phyloP scores from a whole-genome alignment of 2,888 invertebrate genomes.

The Patella depressa region DNA sequence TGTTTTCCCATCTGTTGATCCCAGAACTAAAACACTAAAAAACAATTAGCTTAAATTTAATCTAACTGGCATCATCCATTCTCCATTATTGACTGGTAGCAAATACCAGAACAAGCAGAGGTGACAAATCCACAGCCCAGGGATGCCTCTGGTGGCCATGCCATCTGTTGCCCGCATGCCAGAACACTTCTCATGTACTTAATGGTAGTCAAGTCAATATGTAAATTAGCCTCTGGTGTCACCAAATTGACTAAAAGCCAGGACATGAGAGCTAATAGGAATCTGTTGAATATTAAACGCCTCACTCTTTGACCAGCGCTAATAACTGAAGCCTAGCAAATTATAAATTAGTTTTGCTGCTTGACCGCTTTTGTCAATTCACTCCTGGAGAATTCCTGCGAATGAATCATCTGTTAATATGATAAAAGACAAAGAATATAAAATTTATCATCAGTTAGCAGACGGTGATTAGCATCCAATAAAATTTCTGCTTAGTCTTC shows the following conservation, averaged over 20 bases:
- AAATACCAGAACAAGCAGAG: background rate
- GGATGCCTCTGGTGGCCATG: background rate
- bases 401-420: slow-evolving; percentile 3
- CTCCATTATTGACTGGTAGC: background rate
- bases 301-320: background rate
- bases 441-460: slow-evolving; percentile 2
- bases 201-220: background rate
- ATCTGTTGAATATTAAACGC: slow-evolving; percentile 11
- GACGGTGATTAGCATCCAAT: too few species aligned
- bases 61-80: background rate
- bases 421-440: slow-evolving; percentile 1
- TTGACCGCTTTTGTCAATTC: slow-evolving; percentile 5
- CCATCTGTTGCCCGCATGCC: slow-evolving; percentile 19
- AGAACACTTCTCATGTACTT: slow-evolving; percentile 7
- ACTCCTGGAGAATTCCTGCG: background rate
- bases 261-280: background rate
- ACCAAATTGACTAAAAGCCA: background rate
- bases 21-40: background rate
- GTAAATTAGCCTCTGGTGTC: background rate
- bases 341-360: background rate
- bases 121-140: background rate
- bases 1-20: too few species aligned
- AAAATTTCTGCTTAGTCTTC: too few species aligned
- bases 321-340: background rate
- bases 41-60: background rate